Percentiles rank a stretch among this genome's conserved stretches.
Conservation (phyloP, 2,888 invertebrate species). For the Protophormia terraenovae region DNA sequence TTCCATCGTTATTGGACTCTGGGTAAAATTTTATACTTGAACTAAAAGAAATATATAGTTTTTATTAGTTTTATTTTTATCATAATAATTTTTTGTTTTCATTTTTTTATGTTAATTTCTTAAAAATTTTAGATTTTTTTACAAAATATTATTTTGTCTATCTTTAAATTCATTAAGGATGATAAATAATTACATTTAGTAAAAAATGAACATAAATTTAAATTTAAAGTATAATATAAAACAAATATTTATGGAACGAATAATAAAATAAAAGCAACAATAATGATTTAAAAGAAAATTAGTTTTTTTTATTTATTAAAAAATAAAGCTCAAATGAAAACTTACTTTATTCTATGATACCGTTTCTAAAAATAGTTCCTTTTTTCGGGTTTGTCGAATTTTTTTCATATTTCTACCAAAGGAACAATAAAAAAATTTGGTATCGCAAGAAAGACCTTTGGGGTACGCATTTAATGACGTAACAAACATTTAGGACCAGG, state of each 20-base stretch:
- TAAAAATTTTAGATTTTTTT: not conserved
- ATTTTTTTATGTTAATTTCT: not conserved
- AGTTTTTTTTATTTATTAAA: not conserved
- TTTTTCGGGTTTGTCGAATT: too few species aligned
- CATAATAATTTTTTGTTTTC: not conserved
- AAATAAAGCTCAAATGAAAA: too few species aligned
- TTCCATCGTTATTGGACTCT: not conserved
- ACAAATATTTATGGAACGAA: conserved; percentile 16
- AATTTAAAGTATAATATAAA: conserved; percentile 18
- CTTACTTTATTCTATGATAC: too few species aligned
- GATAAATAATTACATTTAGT: not conserved
- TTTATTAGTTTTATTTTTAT: not conserved
- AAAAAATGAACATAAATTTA: not conserved
- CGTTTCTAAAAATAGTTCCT: too few species aligned
- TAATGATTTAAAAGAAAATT: not conserved
- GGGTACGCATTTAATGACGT: too few species aligned
- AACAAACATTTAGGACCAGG: too few species aligned
- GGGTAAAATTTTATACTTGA: conserved; percentile 12
- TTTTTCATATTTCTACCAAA: too few species aligned
- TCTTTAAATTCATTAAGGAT: not conserved
- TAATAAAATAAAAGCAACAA: not conserved
- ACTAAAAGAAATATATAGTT: not conserved
- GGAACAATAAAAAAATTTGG: too few species aligned
- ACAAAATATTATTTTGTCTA: not conserved
- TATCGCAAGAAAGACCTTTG: too few species aligned